Conservation (phyloP, 2,888 invertebrate genomes). For the Plemyria rubiginata region DNA sequence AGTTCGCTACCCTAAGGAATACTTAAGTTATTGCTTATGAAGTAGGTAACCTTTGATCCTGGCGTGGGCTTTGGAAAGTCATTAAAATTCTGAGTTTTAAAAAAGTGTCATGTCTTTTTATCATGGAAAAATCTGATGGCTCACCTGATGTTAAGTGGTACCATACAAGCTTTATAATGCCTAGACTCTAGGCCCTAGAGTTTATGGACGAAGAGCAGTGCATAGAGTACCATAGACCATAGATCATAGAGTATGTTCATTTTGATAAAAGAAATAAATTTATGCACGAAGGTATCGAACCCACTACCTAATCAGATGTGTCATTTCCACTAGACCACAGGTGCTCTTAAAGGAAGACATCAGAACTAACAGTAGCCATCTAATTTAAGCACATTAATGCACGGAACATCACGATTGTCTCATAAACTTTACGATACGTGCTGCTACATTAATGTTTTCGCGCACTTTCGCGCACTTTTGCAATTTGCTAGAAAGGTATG, state of each 20-base stretch:
- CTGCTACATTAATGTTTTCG: slow-evolving; percentile 45
- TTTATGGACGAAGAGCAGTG: too few relatives aligned
- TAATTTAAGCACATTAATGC: background rate
- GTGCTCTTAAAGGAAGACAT: background rate
- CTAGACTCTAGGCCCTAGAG: too few relatives aligned
- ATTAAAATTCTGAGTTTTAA: background rate
- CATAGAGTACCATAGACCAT: too few relatives aligned
- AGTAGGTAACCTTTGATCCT: slow-evolving; percentile 6
- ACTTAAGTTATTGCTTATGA: slow-evolving; percentile 2
- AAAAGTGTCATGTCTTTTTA: background rate
- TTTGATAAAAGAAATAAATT: too few relatives aligned
- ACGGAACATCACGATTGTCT: slow-evolving; percentile 32
- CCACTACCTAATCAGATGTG: too few relatives aligned
- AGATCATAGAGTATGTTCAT: too few relatives aligned
- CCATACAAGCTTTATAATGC: too few relatives aligned
- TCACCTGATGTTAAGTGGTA: too few relatives aligned
- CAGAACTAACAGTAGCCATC: background rate
- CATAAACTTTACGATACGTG: slow-evolving; percentile 47
- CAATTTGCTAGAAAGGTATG: slow-evolving; percentile 28
- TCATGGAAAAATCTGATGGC: too few relatives aligned
- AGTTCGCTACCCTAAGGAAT: slow-evolving; percentile 8
- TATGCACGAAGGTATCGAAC: too few relatives aligned
- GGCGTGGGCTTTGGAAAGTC: slow-evolving; percentile 2
- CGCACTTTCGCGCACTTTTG: slow-evolving; percentile 18
- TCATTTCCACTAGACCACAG: too few relatives aligned